Percentiles rank a stretch among this genome's conserved stretches.
These are phyloP conservation scores for Noctilio leporinus DNA, from an alignment of 2,113 vertebrate species.

Conservation along the genomic window DNA sequence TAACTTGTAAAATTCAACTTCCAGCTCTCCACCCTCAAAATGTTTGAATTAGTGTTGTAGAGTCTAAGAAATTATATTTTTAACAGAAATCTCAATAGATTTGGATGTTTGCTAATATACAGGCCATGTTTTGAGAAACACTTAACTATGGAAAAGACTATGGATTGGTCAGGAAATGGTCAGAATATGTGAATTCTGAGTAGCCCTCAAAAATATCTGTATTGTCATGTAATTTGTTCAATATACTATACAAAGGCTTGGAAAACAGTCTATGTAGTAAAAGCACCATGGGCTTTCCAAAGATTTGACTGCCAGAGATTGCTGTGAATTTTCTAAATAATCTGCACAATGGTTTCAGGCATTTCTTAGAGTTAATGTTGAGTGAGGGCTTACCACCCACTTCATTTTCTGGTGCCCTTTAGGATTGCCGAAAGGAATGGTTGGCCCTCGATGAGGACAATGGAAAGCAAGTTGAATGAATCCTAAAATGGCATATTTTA, in stretches of 20 bases:
- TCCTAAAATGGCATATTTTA: slow-evolving; percentile 65
- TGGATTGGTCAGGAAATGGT: not conserved
- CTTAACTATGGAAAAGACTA: not conserved
- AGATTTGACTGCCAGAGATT: slow-evolving; percentile 36
- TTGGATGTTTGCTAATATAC: not conserved
- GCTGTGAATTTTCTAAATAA: slow-evolving; percentile 59
- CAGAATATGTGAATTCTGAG: slow-evolving; percentile 24
- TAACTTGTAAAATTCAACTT: not conserved
- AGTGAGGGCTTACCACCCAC: slow-evolving; percentile 60
- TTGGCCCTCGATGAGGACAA: slow-evolving; percentile 38
- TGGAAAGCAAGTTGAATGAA: slow-evolving; percentile 60
- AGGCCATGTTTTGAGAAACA: slow-evolving; percentile 18
- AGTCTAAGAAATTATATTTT: not conserved
- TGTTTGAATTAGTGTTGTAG: not conserved
- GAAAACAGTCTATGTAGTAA: slow-evolving; percentile 41
- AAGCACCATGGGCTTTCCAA: slow-evolving; percentile 15
- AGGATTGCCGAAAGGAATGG: slow-evolving; percentile 41
- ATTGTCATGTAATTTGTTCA: slow-evolving; percentile 57
- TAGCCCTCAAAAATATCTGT: not conserved
- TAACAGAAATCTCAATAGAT: not conserved
- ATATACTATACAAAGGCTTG: slow-evolving; percentile 20
- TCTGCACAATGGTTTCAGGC: slow-evolving; percentile 19
- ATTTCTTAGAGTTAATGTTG: slow-evolving; percentile 63
- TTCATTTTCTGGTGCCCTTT: slow-evolving; percentile 50
- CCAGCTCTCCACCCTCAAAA: not conserved